Evolutionary conservation across 2,888 invertebrate genomes (phyloP).

Genomic region (Hydropsyche betteni): DNA sequence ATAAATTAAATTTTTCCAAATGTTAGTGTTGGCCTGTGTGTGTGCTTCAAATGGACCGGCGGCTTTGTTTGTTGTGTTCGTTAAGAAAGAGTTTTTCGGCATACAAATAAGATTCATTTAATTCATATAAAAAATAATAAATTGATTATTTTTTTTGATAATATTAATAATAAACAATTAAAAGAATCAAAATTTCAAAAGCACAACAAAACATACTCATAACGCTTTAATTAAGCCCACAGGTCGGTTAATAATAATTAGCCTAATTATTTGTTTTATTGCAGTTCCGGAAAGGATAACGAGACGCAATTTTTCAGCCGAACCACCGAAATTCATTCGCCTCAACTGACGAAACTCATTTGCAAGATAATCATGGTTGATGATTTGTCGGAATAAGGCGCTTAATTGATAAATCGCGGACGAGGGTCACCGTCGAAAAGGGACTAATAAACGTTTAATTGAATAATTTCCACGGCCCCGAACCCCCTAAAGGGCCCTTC

Average conservation of each 20-base stretch:
- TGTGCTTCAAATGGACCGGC: no score
- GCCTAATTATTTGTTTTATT: slow-evolving; percentile 37
- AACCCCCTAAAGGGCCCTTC: neutral
- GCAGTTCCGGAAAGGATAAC: slow-evolving; percentile 35
- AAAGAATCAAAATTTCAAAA: no score
- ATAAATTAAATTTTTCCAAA: no score
- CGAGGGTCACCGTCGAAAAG: slow-evolving; percentile 3
- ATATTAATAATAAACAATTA: no score
- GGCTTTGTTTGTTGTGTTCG: no score
- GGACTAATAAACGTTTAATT: slow-evolving; percentile 38
- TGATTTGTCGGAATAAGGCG: slow-evolving; percentile 22
- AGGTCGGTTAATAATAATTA: slow-evolving; percentile 33
- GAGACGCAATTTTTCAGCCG: slow-evolving; percentile 27
- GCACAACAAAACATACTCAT: neutral
- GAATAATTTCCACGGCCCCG: slow-evolving; percentile 32
- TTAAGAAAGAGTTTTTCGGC: no score
- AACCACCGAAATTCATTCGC: neutral
- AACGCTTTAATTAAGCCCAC: slow-evolving; percentile 26
- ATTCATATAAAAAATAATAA: no score
- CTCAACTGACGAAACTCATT: slow-evolving; percentile 33
- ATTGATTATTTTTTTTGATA: no score
- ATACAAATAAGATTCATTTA: no score
- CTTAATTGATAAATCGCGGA: slow-evolving; percentile 36
- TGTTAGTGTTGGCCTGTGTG: no score
- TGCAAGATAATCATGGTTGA: slow-evolving; percentile 38